Conservation (phyloP, 2,113 vertebrate genomes). For the Cyphomyrus discorhynchus region DNA sequence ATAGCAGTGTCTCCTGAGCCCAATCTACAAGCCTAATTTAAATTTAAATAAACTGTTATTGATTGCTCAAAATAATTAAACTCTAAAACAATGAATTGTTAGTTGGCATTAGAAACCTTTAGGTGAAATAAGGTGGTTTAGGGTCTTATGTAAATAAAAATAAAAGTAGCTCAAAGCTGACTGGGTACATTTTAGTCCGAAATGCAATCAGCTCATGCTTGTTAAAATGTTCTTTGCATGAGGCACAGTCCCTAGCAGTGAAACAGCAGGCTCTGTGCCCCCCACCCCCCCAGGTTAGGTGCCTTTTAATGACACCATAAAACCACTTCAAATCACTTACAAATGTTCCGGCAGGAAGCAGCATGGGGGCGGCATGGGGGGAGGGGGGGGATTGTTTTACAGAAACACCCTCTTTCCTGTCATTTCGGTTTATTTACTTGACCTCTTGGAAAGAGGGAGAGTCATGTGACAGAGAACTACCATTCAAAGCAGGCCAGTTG, state of each 20-base stretch:
- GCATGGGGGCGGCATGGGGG: background rate
- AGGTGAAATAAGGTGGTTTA: background rate
- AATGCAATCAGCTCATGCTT: background rate
- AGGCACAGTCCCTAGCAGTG: background rate
- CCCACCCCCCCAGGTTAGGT: background rate
- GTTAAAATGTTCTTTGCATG: background rate
- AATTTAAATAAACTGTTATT: background rate
- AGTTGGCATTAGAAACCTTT: background rate
- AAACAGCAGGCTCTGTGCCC: background rate
- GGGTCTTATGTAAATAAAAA: background rate
- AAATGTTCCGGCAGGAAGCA: background rate
- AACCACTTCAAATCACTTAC: background rate
- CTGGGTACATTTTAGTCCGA: background rate
- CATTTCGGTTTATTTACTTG: slow-evolving; percentile 42
- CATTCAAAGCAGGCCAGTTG: slow-evolving; percentile 26
- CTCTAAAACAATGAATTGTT: background rate
- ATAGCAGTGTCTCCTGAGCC: background rate
- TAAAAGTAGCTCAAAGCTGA: background rate
- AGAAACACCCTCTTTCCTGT: slow-evolving; percentile 8
- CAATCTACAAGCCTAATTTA: background rate
- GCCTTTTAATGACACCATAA: background rate
- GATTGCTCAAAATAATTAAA: background rate
- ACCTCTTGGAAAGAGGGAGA: slow-evolving; percentile 38
- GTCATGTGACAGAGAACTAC: slow-evolving; percentile 24
- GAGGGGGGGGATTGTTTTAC: background rate